Evolutionary conservation across 2,888 invertebrate genomes (phyloP).

Genomic region (Lepidochitona cinerea): DNA sequence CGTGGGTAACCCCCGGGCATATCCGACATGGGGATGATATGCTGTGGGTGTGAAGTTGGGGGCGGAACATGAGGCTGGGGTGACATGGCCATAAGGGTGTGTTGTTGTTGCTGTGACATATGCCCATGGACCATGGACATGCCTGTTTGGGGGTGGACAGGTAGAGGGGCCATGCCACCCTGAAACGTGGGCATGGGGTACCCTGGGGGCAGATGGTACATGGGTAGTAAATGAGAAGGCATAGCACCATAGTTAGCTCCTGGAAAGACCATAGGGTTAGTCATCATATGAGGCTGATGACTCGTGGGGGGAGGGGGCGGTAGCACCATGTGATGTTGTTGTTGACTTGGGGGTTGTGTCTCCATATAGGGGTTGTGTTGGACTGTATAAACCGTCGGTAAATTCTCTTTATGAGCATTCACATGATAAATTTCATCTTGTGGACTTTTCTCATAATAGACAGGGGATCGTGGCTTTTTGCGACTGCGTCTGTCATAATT

Average conservation of each 20-base stretch:
- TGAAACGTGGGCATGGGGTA: neutral
- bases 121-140: neutral
- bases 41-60: neutral
- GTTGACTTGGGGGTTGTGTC: neutral
- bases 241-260: neutral
- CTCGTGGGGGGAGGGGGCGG: neutral
- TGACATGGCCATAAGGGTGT: neutral
- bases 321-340: neutral
- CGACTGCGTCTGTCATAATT: constrained; percentile 33
- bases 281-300: neutral
- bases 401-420: neutral
- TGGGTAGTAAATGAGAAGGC: neutral
- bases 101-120: neutral
- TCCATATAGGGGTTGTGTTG: neutral
- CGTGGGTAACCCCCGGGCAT: neutral
- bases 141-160: neutral
- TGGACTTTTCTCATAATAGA: constrained; percentile 37
- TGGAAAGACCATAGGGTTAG: neutral
- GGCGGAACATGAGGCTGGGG: neutral
- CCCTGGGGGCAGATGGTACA: neutral
- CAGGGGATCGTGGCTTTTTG: constrained; percentile 49
- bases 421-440: constrained; percentile 2
- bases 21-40: neutral
- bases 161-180: neutral
- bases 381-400: neutral